These are phyloP conservation scores for Galemys pyrenaicus DNA, from an alignment of 2,113 vertebrate genomes.

Conservation along the genomic window DNA sequence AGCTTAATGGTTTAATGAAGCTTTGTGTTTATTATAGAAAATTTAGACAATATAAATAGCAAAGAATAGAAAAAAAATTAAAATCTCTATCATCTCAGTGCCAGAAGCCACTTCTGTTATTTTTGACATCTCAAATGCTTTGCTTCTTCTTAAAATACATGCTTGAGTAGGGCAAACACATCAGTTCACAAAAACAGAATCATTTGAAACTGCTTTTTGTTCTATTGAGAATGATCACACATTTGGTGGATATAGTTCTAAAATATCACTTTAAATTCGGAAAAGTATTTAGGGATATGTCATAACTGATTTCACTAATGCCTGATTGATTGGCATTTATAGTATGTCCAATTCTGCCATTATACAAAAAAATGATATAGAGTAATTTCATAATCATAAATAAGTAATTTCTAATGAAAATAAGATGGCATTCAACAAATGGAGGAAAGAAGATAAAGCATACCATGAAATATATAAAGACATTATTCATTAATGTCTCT, in stretches of 20 bases:
- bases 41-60: neutral
- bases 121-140: neutral
- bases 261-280: constrained; percentile 24
- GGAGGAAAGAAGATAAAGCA: neutral
- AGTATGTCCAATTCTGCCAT: neutral
- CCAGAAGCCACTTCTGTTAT: neutral
- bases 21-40: neutral
- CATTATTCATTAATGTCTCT: neutral
- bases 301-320: neutral
- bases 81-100: neutral
- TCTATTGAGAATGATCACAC: neutral
- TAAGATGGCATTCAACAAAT: neutral
- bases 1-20: neutral
- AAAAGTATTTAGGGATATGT: neutral
- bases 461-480: neutral
- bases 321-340: neutral
- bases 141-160: neutral
- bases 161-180: neutral
- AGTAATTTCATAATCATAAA: neutral
- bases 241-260: constrained; percentile 6
- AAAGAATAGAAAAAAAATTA: neutral
- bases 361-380: neutral
- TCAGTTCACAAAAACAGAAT: neutral
- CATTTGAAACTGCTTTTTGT: neutral
- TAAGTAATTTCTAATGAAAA: neutral